Evolutionary conservation across 1,140 invertebrate species (phyloP), one percentile per base, ranked within the genome.

Genomic region (fruit fly (Drosophila melanogaster)): DNA sequence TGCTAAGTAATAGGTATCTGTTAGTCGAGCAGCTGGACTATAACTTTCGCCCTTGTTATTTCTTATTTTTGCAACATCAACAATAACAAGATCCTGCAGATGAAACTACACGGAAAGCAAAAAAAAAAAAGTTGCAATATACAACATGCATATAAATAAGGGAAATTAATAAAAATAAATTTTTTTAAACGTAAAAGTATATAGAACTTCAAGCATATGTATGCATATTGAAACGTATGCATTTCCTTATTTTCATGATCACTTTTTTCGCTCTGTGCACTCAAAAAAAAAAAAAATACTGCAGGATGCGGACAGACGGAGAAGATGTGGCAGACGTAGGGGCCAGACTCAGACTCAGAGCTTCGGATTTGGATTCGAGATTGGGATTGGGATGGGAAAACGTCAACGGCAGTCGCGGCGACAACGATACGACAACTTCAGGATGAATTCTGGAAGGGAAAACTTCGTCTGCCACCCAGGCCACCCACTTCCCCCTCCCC

Each of bases 361-460:
- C 49, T 56, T n/a, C n/a, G 33, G 40, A 69, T 50, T 50, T 33
- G 47, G 47, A 55, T 67, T 46, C 24, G 22, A 37, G 62, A 30
- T 30, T 14, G 19, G 22, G 40, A 26, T 26, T 35, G 49, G 37
- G 51, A 53, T 44, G 60, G 77, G 56, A 58, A 75, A 79, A 71
- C 79, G 79, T 87, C 83, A 81, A 79, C 79, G 60, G 59, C 57
- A 77, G 73, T 44, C 54, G 41, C 59, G 61, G 71, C 57, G 59
- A 59, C 77, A 75, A 61, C 54, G 77, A 66, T 72, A 86, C 72
- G 66, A 84, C 81, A 79, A 85, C 73, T 84, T 84, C 50, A 74
- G 76, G 64, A 61, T 73, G 78, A 85, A 75, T 81, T 67, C 67
- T 58, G 69, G 41, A 11, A 2, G 71, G 83, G 65, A 79, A 84